phyloP scores from a whole-genome alignment of 2,888 invertebrate genomes.

The Erannis defoliaria region DNA sequence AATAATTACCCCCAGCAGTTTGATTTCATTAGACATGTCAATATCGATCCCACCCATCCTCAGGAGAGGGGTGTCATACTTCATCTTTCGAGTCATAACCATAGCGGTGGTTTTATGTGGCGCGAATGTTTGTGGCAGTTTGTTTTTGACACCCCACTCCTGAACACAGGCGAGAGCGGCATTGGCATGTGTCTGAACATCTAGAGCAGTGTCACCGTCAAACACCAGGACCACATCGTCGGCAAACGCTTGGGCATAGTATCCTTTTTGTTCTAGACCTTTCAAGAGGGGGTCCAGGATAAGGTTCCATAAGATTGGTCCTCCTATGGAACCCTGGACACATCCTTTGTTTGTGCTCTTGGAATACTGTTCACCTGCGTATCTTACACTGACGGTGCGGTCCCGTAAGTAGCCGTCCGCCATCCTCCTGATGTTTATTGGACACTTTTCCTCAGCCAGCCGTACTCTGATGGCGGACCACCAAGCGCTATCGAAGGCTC shows the following conservation, averaged over 20 bases:
- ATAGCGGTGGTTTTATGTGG: not conserved
- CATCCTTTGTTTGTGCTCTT: not conserved
- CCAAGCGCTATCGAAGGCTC: too few species aligned
- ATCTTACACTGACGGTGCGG: not conserved
- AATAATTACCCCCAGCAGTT: conserved; percentile 1
- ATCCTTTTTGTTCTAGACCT: not conserved
- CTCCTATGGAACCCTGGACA: not conserved
- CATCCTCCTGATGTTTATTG: not conserved
- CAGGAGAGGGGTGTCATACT: not conserved
- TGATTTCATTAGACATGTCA: not conserved
- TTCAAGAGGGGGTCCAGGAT: not conserved
- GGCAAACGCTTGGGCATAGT: not conserved
- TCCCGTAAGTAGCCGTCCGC: not conserved
- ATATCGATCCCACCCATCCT: not conserved
- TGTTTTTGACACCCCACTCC: not conserved
- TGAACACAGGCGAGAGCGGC: not conserved
- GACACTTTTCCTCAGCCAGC: not conserved
- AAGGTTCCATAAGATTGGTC: not conserved
- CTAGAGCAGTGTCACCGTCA: not conserved
- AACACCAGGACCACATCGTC: not conserved
- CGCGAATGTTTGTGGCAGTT: not conserved
- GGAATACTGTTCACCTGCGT: not conserved
- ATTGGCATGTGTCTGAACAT: not conserved
- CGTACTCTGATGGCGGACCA: too few species aligned
- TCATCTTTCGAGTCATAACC: not conserved